phyloP scores from a whole-genome alignment of 2,113 vertebrate genomes.

The Machaerirhynchus nigripectus region DNA sequence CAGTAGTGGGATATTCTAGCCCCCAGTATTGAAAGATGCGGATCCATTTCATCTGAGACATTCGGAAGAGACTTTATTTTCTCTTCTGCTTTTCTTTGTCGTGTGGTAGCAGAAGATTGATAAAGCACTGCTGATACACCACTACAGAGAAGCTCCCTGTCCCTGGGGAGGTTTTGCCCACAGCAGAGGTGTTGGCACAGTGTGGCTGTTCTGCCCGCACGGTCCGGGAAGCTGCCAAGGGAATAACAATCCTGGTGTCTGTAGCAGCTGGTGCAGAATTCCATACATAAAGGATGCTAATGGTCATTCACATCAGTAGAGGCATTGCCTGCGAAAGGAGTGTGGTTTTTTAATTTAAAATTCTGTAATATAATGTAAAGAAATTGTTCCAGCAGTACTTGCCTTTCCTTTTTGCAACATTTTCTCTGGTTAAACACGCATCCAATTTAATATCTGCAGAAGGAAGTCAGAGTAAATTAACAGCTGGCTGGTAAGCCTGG shows the following conservation, averaged over 20 bases:
- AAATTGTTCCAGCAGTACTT: background rate
- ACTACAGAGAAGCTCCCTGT: background rate
- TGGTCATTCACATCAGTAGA: background rate
- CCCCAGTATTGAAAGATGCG: background rate
- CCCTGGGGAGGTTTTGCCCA: background rate
- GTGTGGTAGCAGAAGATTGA: background rate
- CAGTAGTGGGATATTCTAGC: background rate
- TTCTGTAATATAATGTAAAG: background rate
- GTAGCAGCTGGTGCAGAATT: background rate
- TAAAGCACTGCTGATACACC: background rate
- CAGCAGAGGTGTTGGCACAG: background rate
- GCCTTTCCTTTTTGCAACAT: background rate
- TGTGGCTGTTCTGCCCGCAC: background rate
- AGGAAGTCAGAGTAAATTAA: conserved; percentile 9
- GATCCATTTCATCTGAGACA: background rate
- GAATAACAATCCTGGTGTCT: background rate
- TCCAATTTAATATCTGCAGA: background rate
- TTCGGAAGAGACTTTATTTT: background rate
- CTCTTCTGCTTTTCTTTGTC: background rate
- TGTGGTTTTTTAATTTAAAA: background rate
- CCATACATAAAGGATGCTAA: fast-evolving
- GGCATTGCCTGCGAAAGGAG: background rate
- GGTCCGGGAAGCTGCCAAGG: background rate
- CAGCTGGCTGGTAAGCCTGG: background rate
- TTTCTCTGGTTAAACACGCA: background rate